Evolutionary conservation across 2,113 vertebrate species (phyloP).

Genomic region (Syrrhaptes paradoxus): DNA sequence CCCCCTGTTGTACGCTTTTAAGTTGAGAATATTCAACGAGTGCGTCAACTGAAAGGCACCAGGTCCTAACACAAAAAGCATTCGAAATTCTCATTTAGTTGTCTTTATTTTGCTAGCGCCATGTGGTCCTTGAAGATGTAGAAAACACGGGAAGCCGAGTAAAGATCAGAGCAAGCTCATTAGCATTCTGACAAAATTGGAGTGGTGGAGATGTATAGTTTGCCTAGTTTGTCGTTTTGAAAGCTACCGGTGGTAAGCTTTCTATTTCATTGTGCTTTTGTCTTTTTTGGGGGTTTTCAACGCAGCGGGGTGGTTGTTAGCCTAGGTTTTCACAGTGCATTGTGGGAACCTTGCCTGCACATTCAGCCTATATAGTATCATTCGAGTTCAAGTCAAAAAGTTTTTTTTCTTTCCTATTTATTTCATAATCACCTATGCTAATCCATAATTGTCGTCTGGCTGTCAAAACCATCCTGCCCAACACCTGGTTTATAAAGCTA

Average conservation of each 20-base stretch:
- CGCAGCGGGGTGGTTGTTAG: constrained; percentile 87
- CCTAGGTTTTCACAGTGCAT: constrained; percentile 87
- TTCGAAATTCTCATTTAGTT: constrained; percentile 99
- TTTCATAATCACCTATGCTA: constrained; percentile 69
- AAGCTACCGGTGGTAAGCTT: constrained; percentile 86
- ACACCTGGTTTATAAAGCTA: constrained; percentile 15
- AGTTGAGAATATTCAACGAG: constrained; percentile 90
- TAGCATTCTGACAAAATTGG: constrained; percentile 96
- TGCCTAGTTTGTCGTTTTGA: constrained; percentile 87
- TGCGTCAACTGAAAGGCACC: constrained; percentile 91
- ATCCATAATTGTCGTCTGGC: constrained; percentile 8
- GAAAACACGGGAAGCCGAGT: constrained; percentile 98
- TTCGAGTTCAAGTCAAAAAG: constrained; percentile 78
- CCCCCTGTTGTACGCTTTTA: constrained; percentile 89
- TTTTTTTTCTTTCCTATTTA: constrained; percentile 15
- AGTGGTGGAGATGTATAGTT: constrained; percentile 92
- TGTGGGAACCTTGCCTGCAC: constrained; percentile 87
- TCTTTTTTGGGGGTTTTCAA: constrained; percentile 85
- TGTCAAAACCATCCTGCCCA: background rate
- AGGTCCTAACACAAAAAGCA: constrained; percentile 92
- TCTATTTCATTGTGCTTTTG: constrained; percentile 93
- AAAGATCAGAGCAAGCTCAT: constrained; percentile 99
- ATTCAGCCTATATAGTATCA: constrained; percentile 81
- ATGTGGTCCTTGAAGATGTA: constrained; percentile 99
- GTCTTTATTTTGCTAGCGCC: constrained; percentile 99